These are phyloP conservation scores for Agrochola lota DNA, from an alignment of 2,888 invertebrate genomes.

Conservation along the genomic window DNA sequence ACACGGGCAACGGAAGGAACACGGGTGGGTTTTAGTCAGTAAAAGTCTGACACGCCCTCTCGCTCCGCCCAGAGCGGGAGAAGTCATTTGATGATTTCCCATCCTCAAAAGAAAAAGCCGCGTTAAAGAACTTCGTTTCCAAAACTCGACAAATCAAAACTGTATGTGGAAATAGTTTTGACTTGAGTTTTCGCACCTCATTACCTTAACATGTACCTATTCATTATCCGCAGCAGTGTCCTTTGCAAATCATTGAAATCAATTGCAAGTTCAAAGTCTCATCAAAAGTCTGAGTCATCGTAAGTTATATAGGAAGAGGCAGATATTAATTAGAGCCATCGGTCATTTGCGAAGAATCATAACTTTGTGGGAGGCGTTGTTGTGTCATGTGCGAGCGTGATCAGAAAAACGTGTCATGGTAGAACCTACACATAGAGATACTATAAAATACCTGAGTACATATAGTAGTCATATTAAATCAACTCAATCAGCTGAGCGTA, in stretches of 20 bases:
- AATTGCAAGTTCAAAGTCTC: slow-evolving; percentile 3
- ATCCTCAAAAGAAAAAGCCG: no score
- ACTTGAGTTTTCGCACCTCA: not conserved
- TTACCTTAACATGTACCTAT: not conserved
- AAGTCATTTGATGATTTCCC: no score
- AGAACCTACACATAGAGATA: slow-evolving; percentile 40
- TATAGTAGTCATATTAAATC: slow-evolving; percentile 30
- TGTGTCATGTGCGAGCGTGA: slow-evolving; percentile 37
- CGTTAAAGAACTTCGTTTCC: no score
- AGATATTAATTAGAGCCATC: slow-evolving; percentile 44
- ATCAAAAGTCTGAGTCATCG: slow-evolving; percentile 24
- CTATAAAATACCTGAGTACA: slow-evolving; percentile 10
- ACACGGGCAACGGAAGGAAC: no score
- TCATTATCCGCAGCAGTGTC: not conserved
- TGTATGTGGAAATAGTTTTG: not conserved
- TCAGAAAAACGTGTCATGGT: slow-evolving; percentile 42
- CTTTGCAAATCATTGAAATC: slow-evolving; percentile 15
- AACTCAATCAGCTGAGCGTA: slow-evolving; percentile 50
- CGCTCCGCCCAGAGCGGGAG: no score
- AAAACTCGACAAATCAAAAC: not conserved
- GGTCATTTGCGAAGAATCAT: slow-evolving; percentile 8
- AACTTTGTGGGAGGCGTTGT: slow-evolving; percentile 22
- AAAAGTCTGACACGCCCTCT: no score
- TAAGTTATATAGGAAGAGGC: slow-evolving; percentile 10
- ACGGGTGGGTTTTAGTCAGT: no score